phyloP scores from a whole-genome alignment of 2,113 vertebrate genomes.

The Vulpes lagopus region DNA sequence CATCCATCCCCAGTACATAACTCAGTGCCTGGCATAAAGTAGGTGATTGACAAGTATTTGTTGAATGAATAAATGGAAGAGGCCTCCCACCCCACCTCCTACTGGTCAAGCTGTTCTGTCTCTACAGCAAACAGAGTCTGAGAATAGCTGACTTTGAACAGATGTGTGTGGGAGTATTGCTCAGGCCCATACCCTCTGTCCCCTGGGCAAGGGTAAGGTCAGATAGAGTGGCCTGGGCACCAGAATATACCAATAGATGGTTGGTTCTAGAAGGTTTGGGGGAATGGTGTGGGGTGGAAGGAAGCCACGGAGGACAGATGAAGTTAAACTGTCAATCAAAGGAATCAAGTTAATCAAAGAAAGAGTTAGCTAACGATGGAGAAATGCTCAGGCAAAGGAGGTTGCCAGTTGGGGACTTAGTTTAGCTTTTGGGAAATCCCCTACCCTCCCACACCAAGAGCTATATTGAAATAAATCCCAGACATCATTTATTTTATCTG shows the following conservation, averaged over 20 bases:
- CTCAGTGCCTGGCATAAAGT: not conserved
- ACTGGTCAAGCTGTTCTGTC: not conserved
- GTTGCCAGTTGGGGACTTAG: not conserved
- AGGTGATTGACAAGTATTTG: not conserved
- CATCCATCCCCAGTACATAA: not conserved
- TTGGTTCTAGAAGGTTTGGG: slow-evolving; percentile 30
- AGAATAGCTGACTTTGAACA: not conserved
- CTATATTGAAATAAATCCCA: slow-evolving; percentile 49
- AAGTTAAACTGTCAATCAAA: not conserved
- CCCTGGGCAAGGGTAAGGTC: not conserved
- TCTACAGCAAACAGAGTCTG: not conserved
- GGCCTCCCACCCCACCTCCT: not conserved
- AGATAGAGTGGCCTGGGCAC: not conserved
- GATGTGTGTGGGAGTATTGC: not conserved
- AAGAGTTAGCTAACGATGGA: not conserved
- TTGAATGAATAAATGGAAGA: not conserved
- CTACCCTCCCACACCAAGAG: not conserved
- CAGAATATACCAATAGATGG: not conserved
- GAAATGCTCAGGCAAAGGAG: not conserved
- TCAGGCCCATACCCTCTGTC: not conserved
- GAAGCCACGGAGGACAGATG: not conserved
- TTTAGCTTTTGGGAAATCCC: slow-evolving; percentile 20
- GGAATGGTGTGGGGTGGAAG: not conserved
- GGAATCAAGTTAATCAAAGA: not conserved
- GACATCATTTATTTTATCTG: not conserved